Evolutionary conservation across 1,140 invertebrate genomes (phyloP).

Genomic region (Belonocnema kinseyi): DNA sequence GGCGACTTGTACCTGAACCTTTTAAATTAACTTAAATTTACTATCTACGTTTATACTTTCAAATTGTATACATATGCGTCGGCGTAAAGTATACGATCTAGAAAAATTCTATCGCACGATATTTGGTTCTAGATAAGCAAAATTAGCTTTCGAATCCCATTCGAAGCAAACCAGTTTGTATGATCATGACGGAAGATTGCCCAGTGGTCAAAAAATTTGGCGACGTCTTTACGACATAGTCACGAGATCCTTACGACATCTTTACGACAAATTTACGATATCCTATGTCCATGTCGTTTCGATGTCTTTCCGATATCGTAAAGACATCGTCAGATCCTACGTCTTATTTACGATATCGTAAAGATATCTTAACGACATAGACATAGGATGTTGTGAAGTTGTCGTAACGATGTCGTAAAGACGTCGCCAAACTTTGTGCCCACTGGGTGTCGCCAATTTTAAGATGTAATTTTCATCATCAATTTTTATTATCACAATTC

Average conservation of each 20-base stretch:
- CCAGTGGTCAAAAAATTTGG: too few species aligned
- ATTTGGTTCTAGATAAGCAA: slow-evolving; percentile 5
- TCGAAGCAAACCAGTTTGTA: background rate
- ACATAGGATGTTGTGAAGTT: too few species aligned
- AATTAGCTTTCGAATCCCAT: background rate
- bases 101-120: slow-evolving; percentile 28
- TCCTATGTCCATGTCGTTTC: too few species aligned
- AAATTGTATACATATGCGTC: background rate
- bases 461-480: background rate
- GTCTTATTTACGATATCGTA: too few species aligned
- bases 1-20: slow-evolving; percentile 15
- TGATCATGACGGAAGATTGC: background rate
- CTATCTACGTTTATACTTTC: slow-evolving; percentile 6
- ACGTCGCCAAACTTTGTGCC: too few species aligned
- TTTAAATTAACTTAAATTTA: slow-evolving; percentile 22
- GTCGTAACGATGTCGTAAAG: too few species aligned
- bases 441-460: background rate
- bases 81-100: slow-evolving; percentile 1
- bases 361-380: too few species aligned
- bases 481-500: slow-evolving; percentile 17
- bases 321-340: too few species aligned
- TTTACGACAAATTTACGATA: too few species aligned
- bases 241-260: too few species aligned
- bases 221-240: too few species aligned
- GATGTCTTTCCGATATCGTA: too few species aligned